Conservation (phyloP, 2,888 invertebrate genomes). For the Drosophila macrospina region DNA sequence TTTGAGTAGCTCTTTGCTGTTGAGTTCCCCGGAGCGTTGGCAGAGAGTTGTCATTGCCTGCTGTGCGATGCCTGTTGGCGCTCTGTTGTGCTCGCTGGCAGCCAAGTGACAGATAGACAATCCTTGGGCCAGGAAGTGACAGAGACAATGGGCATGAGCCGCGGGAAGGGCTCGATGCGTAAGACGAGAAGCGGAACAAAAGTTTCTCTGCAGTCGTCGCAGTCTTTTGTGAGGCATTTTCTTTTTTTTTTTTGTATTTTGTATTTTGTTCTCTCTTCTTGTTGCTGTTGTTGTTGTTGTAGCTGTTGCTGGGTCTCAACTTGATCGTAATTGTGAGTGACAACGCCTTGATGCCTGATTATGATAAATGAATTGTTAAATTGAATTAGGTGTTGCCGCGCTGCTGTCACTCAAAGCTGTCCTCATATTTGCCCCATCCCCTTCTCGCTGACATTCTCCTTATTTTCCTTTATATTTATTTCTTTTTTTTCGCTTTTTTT, state of each 20-base stretch:
- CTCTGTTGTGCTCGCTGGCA: conserved; percentile 57
- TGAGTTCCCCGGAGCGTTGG: conserved; percentile 42
- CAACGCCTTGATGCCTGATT: conserved; percentile 81
- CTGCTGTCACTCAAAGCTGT: conserved; percentile 77
- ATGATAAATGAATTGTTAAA: conserved; percentile 83
- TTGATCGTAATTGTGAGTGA: conserved; percentile 81
- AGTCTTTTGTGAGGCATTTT: conserved; percentile 47
- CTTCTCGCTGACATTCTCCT: conserved; percentile 9
- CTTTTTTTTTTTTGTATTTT: too few relatives aligned
- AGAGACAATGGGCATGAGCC: conserved; percentile 40
- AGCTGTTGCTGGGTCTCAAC: conserved; percentile 10
- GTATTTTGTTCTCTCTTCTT: conserved; percentile 6
- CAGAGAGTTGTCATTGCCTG: conserved; percentile 46
- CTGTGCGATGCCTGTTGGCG: conserved; percentile 35
- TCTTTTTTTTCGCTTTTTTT: conserved; percentile 39
- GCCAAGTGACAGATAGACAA: conserved; percentile 75
- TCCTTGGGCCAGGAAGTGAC: conserved; percentile 64
- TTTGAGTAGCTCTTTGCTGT: conserved; percentile 52
- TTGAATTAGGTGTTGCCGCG: conserved; percentile 82
- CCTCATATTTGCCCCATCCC: conserved; percentile 61
- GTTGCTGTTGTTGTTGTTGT: background rate
- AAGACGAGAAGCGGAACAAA: conserved; percentile 69
- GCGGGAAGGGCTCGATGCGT: conserved; percentile 32
- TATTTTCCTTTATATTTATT: conserved; percentile 14
- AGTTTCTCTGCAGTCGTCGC: conserved; percentile 34